Base-by-base conservation (phyloP, 1,140 invertebrate species). In the Nasonia longicornis region DNA sequence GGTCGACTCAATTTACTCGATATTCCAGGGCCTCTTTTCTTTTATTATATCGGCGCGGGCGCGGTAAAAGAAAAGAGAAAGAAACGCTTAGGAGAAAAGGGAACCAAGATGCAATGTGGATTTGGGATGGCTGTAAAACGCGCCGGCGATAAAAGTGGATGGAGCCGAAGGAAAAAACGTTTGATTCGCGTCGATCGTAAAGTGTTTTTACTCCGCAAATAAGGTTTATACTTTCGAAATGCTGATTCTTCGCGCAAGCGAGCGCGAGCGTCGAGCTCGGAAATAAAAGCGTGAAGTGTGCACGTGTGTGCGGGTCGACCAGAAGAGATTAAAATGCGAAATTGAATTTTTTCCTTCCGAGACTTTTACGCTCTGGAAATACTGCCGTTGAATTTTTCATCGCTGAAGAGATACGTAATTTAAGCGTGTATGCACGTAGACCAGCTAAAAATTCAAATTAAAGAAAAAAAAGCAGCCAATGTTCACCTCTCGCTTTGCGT, bases 121-220 rank as follows among this genome's bases (percentile, higher is more conserved):
- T 70, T 35, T 35, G 11, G 14, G 69, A 70, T 38, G 16, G 14
- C 26, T 38, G n/a, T 70, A 70, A 70, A 70, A 29, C n/a, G 42
- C 14, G 52, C 52, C 10, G 22, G 42, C n/a, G 20, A 73, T 73
- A 73, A 48, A 73, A 73, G n/a, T 26, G 71, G 20, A 48, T 73
- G 42, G 31, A 38, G 31, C 31, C 31, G 31, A 35, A 71, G 22
- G 20, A 29, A 48, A 58, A 29, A 73, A 48, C 11, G 42, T 73
- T 73, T 48, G 42, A 73, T 48, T 48, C 71, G 38, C 42, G 38
- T 48, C 38, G 26, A 29, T 26, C 71, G 71, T 73, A 73, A 73
- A 73, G 42, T 48, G 71, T 22, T 26, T 70, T 70, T 38, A 70
- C 35, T 42, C 20, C 20, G 69, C 71, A 22, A 48, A 42, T 45